Conservation (phyloP, 2,797 vertebrate genomes). For the Threskiornis aethiopicus region DNA sequence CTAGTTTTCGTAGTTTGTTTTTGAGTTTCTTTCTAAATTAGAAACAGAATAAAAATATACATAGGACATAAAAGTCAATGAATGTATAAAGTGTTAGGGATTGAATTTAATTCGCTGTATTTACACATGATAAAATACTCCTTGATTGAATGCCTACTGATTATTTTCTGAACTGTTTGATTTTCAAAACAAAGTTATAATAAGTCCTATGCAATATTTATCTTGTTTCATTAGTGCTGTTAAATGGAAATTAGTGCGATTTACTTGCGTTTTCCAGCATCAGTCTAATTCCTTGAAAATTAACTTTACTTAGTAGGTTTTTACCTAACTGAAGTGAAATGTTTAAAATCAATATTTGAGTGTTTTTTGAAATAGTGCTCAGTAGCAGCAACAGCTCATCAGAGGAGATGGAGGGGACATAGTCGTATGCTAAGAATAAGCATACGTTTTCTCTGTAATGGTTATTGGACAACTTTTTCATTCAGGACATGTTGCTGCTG, state of each 20-base stretch:
- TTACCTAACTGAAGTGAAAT: conserved; percentile 64
- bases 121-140: conserved; percentile 15
- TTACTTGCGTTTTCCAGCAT: conserved; percentile 31
- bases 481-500: background rate
- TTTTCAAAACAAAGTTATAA: conserved; percentile 69
- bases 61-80: conserved; percentile 49
- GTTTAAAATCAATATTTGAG: conserved; percentile 72
- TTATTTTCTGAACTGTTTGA: conserved; percentile 64
- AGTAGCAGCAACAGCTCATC: conserved; percentile 37
- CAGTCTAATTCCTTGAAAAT: conserved; percentile 67
- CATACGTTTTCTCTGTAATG: background rate
- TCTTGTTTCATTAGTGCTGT: conserved; percentile 62
- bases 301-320: conserved; percentile 63
- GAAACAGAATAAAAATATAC: conserved; percentile 55
- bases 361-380: conserved; percentile 51
- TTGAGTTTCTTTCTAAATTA: conserved; percentile 63
- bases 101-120: conserved; percentile 53
- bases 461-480: background rate
- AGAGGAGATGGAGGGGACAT: background rate
- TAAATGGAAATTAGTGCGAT: conserved; percentile 60
- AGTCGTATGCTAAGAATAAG: background rate
- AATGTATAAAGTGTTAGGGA: conserved; percentile 23
- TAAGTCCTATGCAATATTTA: conserved; percentile 62
- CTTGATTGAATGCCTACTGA: conserved; percentile 33
- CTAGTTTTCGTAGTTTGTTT: conserved; percentile 53